These are phyloP conservation scores for Platorchestia sp. DNA, from an alignment of 1,140 invertebrate species.

Conservation along the genomic window DNA sequence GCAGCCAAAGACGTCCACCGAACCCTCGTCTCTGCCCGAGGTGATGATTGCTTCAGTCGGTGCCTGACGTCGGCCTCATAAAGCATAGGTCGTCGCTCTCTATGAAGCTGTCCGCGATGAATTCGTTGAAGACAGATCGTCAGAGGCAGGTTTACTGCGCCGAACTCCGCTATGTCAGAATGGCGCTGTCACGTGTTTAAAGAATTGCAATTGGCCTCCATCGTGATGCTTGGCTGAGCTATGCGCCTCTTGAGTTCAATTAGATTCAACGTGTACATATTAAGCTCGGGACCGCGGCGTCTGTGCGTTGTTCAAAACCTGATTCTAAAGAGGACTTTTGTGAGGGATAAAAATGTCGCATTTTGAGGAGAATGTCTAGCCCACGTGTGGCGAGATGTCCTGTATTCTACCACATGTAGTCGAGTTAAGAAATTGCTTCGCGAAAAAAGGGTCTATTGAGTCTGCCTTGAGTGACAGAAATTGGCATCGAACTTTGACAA, in stretches of 20 bases:
- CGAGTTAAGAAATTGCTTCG: neutral
- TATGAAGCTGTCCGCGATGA: neutral
- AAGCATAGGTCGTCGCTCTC: neutral
- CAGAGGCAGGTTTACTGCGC: neutral
- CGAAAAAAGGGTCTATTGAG: neutral
- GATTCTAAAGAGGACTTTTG: neutral
- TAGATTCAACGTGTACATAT: neutral
- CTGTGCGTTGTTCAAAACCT: no score
- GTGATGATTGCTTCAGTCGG: neutral
- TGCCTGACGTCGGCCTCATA: neutral
- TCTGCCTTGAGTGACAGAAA: neutral
- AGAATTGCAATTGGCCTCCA: neutral
- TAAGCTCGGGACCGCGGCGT: neutral
- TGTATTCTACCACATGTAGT: neutral
- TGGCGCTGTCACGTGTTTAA: neutral
- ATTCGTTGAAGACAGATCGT: neutral
- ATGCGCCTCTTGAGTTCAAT: neutral
- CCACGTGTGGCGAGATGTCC: neutral
- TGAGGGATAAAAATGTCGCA: neutral
- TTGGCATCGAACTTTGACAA: neutral
- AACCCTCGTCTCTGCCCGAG: neutral
- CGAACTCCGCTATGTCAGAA: neutral
- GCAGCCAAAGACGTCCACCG: neutral
- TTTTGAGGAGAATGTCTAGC: neutral
- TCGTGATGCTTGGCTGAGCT: constrained; percentile 5